Conservation (phyloP, 2,113 vertebrate genomes). For the Solenodon paradoxus region DNA sequence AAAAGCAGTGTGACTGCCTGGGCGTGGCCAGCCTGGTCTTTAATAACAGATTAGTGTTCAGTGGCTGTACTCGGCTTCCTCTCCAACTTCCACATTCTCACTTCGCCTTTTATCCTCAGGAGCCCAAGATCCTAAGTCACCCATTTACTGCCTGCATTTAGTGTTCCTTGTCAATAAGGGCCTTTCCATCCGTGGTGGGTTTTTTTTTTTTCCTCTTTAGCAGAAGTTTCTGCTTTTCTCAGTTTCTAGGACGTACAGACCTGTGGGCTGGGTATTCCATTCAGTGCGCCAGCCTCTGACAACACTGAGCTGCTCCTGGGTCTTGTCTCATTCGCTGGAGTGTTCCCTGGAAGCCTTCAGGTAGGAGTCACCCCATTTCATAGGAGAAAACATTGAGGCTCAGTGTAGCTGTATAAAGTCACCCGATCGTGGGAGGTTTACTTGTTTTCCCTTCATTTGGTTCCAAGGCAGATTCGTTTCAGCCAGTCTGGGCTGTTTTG, state of each 20-base stretch:
- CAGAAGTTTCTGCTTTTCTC: not conserved
- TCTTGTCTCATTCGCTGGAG: not conserved
- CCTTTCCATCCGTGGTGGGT: not conserved
- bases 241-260: not conserved
- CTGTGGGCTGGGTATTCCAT: rapidly evolving
- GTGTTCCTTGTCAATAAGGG: not conserved
- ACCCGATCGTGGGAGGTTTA: not conserved
- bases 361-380: not conserved
- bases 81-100: not conserved
- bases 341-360: not conserved
- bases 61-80: not conserved
- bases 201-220: not conserved
- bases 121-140: not conserved
- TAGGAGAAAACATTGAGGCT: not conserved
- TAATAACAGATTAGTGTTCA: not conserved
- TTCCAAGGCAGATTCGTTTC: not conserved
- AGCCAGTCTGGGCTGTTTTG: not conserved
- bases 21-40: not conserved
- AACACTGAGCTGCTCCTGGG: not conserved
- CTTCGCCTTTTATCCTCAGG: not conserved
- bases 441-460: not conserved
- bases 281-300: not conserved
- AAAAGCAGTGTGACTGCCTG: not conserved
- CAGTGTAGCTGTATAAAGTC: no score
- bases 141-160: not conserved